A percentile compares a stretch with the other conserved stretches of the same genome.
These are phyloP conservation scores for Labroides dimidiatus DNA, from an alignment of 2,797 vertebrate species.

Conservation along the genomic window DNA sequence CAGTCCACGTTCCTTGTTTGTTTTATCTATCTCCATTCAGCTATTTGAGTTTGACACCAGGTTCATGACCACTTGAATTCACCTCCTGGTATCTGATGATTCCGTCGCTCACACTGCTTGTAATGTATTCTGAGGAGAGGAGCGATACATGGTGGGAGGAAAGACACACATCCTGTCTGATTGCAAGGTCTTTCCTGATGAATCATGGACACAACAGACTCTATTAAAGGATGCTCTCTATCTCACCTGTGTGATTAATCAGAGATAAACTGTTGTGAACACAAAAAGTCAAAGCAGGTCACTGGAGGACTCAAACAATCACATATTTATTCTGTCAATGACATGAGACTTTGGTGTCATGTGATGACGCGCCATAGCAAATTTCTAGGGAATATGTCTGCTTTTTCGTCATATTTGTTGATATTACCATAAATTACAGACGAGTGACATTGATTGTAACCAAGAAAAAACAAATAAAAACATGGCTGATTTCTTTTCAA, in stretches of 20 bases:
- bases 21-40: conserved; percentile 81
- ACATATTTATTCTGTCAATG: conserved; percentile 58
- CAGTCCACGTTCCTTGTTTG: conserved; percentile 74
- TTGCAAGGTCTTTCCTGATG: conserved; percentile 73
- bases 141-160: conserved; percentile 47
- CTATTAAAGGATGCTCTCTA: conserved; percentile 69
- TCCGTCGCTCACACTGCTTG: conserved; percentile 69
- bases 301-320: conserved; percentile 46
- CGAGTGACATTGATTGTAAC: conserved; percentile 14
- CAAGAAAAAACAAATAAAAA: not conserved
- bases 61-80: conserved; percentile 82
- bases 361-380: conserved; percentile 27
- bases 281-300: conserved; percentile 59
- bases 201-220: conserved; percentile 68
- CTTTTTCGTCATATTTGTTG: not conserved
- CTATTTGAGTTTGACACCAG: conserved; percentile 79
- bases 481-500: conserved; percentile 9
- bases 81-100: conserved; percentile 79
- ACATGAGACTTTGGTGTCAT: conserved; percentile 47
- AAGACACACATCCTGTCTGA: conserved; percentile 74
- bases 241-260: conserved; percentile 69
- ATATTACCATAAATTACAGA: conserved; percentile 24
- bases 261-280: conserved; percentile 59
- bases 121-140: conserved; percentile 78
- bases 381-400: conserved; percentile 27